Percentiles rank a stretch among this genome's conserved stretches.
phyloP scores from a whole-genome alignment of 2,113 vertebrate species.

The Silurus meridionalis region DNA sequence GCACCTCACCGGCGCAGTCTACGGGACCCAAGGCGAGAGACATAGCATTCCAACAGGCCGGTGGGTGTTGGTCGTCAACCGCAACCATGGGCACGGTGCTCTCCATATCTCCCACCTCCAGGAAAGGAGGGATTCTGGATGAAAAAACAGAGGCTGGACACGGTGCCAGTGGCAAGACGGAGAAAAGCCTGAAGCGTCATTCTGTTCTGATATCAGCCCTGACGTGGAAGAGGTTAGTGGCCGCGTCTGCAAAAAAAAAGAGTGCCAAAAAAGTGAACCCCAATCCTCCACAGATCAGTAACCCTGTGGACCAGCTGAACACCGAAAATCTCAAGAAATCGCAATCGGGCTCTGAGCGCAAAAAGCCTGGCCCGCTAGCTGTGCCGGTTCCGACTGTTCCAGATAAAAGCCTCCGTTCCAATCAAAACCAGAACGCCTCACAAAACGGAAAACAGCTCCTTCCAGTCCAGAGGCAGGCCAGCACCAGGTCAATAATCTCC shows the following conservation, averaged over 20 bases:
- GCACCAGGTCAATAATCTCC: constrained; percentile 71
- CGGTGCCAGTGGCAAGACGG: constrained; percentile 64
- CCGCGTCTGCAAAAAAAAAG: constrained; percentile 87
- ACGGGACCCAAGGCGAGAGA: constrained; percentile 42
- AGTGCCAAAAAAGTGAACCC: constrained; percentile 89
- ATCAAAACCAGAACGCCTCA: constrained; percentile 50
- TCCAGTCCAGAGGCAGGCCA: constrained; percentile 62
- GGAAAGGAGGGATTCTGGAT: constrained; percentile 72
- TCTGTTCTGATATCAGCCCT: constrained; percentile 84
- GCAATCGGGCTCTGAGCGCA: constrained; percentile 58
- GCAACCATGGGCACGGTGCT: constrained; percentile 87
- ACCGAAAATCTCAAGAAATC: constrained; percentile 63
- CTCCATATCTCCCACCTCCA: constrained; percentile 79
- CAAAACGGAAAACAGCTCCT: constrained; percentile 63
- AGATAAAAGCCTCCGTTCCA: constrained; percentile 49
- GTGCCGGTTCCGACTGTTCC: constrained; percentile 75
- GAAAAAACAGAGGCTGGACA: constrained; percentile 61
- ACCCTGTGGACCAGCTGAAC: constrained; percentile 64
- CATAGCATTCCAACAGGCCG: constrained; percentile 50
- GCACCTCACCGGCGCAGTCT: constrained; percentile 46
- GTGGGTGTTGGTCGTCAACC: constrained; percentile 53
- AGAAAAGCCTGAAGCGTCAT: constrained; percentile 82
- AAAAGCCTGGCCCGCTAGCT: constrained; percentile 70
- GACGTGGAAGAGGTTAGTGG: constrained; percentile 87
- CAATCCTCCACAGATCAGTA: constrained; percentile 66